phyloP scores from a whole-genome alignment of 2,888 invertebrate species.

The Lysandra coridon region DNA sequence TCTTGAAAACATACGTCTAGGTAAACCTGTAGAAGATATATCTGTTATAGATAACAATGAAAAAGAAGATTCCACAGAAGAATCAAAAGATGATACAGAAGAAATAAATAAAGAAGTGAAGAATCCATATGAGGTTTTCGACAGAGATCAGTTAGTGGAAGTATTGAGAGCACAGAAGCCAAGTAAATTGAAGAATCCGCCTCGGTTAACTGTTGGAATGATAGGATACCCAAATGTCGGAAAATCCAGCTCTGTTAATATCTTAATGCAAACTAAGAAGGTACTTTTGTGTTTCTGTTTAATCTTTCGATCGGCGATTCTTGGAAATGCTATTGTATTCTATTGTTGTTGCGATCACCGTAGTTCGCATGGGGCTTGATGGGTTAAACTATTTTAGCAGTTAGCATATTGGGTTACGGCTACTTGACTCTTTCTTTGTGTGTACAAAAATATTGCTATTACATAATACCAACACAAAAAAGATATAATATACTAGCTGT shows the following conservation, averaged over 20 bases:
- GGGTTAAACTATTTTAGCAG: too few species aligned
- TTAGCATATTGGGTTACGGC: too few species aligned
- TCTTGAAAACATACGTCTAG: slow-evolving; percentile 62
- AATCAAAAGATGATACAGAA: slow-evolving; percentile 37
- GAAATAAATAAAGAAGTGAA: slow-evolving; percentile 43
- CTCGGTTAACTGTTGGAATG: slow-evolving; percentile 91
- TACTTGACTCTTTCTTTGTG: too few species aligned
- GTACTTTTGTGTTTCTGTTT: slow-evolving; percentile 60
- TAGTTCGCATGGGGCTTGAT: too few species aligned
- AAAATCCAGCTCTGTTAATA: slow-evolving; percentile 99
- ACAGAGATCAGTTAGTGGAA: slow-evolving; percentile 84
- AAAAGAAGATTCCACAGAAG: slow-evolving; percentile 13
- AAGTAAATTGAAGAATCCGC: slow-evolving; percentile 68
- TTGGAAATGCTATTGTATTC: too few species aligned
- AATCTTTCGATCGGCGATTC: too few species aligned
- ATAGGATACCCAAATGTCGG: slow-evolving; percentile 99
- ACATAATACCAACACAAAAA: too few species aligned
- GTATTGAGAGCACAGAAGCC: slow-evolving; percentile 82
- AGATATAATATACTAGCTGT: too few species aligned
- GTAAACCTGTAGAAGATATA: slow-evolving; percentile 58
- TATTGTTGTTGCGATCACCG: too few species aligned
- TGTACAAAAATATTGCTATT: too few species aligned
- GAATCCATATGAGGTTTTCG: slow-evolving; percentile 83
- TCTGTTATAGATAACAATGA: slow-evolving; percentile 18
- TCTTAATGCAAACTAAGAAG: slow-evolving; percentile 91